Evolutionary conservation across 1,140 invertebrate species (phyloP), one percentile per base, ranked within the genome.

Genomic region (Tigriopus japonicus): DNA sequence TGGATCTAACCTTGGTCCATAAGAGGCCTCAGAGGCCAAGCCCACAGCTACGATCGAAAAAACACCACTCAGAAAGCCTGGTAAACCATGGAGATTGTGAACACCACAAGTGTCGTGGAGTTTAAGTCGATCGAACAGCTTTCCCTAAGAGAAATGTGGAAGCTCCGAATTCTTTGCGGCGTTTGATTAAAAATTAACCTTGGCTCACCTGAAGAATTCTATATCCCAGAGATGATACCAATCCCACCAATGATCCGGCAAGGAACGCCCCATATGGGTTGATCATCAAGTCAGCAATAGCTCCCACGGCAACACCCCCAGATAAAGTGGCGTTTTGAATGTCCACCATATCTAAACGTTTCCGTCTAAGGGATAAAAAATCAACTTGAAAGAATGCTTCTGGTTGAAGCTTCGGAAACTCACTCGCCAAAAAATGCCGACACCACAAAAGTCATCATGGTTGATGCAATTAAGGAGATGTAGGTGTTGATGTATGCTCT

Each of bases 401-500:
- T 53, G 64, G 62, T 67, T 65, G 66, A 66, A 51, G 62, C 60
- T 1, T 67, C 63, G 43, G 69, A 69, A 14, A 69, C 69, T 43
- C 71, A 64, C 17, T 65, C 67, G 56, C 74, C 70, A 6, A 72
- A 65, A 6, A 76, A 65, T 9, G 71, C 65, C 1, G 76, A 76
- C 1, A 75, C 60, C 15, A 74, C 68, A 62, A 77, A 77, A 9
- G 75, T 71, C 1, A 69, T 63, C 14, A 77, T 68, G 43, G 68
- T 70, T 51, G 72, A 73, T 28, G 73, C 69, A 6, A 69, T 64
- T 41, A 78, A 67, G 0, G 75, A 67, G 0, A 76, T 68, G 66
- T 76, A 79, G 0, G 77, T 78, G 68, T 78, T 78, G 62, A 78
- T 70, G 19, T 79, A 65, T n/a, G 76, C 76, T 9, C 77, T 63